Evolutionary conservation across 2,113 vertebrate genomes (phyloP).

Genomic region (Scartelaos histophorus): DNA sequence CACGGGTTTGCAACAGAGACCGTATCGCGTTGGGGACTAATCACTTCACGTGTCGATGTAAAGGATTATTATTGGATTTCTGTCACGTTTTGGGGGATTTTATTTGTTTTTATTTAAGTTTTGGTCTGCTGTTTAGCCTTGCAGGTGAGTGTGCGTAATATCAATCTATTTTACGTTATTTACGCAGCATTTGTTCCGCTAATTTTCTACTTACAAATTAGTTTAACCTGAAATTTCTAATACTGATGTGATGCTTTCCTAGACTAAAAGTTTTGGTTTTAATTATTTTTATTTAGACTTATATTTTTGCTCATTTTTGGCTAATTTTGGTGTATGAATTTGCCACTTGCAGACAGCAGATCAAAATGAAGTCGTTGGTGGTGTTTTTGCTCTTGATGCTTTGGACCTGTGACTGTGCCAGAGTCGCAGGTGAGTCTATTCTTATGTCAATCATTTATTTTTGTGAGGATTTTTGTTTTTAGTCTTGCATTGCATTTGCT

Average conservation of each 20-base stretch:
- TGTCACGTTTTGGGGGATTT: constrained; percentile 37
- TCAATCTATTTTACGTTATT: background rate
- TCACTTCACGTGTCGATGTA: constrained; percentile 3
- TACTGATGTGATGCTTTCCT: background rate
- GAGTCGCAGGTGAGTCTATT: constrained; percentile 86
- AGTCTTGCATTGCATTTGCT: too few species aligned
- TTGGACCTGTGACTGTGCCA: constrained; percentile 72
- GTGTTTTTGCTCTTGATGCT: constrained; percentile 83
- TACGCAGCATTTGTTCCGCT: background rate
- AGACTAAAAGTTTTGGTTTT: background rate
- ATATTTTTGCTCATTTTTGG: background rate
- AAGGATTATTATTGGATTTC: constrained; percentile 62
- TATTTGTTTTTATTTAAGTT: constrained; percentile 3
- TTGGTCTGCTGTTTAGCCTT: constrained; percentile 26
- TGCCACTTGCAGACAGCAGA: constrained; percentile 40
- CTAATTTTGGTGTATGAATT: background rate
- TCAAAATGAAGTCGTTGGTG: constrained; percentile 81
- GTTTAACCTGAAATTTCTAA: too few species aligned
- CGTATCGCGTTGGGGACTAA: constrained; percentile 24
- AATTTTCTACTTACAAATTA: too few species aligned
- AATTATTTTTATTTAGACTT: background rate
- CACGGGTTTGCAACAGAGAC: constrained; percentile 28
- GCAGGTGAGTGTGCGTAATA: constrained; percentile 57
- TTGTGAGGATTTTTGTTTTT: background rate
- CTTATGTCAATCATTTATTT: background rate